Evolutionary conservation across 2,113 vertebrate genomes (phyloP), one percentile per base, ranked within the genome.

Genomic region (Perca schrenkii): DNA sequence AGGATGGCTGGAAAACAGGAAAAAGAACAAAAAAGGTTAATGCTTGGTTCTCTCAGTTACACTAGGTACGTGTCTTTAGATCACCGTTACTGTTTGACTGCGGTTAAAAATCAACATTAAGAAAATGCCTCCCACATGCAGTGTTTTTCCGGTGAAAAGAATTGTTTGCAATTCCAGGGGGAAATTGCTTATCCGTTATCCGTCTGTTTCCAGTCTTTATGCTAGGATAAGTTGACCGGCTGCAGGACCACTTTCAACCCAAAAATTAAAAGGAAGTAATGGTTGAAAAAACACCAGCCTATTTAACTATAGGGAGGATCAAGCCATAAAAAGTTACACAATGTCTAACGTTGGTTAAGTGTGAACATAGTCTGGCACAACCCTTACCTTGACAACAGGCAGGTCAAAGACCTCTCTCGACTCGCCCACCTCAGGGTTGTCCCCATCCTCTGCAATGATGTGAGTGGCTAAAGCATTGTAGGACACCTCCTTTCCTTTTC

Each of bases 381-480:
- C 0, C 4, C 78, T 92, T 74, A 99, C 98, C 96, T 99, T 99
- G 67, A 99, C 98, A 15, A 99, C 97, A 13, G 98, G 98, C 31
- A 99, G 94, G 86, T 99, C 97, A 80, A 99, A 99, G 57, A 99
- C 98, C 83, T 99, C 98, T 28, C 98, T 95, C 3, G 98, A 98
- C 86, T 99, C 98, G 70, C 98, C 96, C 52, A 99, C 98, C 86
- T 99, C 98, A 0, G 98, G 97, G 85, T 99, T 99, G 91, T 99
- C 98, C 3, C 98, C 98, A 12, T 99, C 98, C 86, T 98, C 98
- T 6, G 98, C 95, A 36, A 99, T 98, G 70, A 99, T 98, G 92
- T 99, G 98, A 0, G 98, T 99, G 82, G 98, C 98, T 15, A 99
- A 88, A 0, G 98, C 98, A 79, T 98, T 99, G 87, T 99, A 99